phyloP scores from a whole-genome alignment of 2,113 vertebrate genomes.

The Aegotheles bennettii region DNA sequence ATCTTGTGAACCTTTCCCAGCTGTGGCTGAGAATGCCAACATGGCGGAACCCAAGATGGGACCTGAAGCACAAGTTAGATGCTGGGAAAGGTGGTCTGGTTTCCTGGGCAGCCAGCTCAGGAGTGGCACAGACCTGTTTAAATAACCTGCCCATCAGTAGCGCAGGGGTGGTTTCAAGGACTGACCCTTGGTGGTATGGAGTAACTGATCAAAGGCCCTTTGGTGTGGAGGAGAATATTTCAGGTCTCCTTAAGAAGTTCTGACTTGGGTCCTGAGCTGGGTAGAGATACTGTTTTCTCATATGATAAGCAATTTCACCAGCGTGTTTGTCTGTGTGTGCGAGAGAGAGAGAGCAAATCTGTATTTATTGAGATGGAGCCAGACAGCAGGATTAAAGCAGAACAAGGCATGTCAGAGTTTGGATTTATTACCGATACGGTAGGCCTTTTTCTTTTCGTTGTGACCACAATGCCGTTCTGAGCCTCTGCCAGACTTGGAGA shows the following conservation, averaged over 20 bases:
- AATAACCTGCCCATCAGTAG: not conserved
- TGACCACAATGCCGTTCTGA: not conserved
- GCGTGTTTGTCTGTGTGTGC: not conserved
- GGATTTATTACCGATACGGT: slow-evolving; percentile 10
- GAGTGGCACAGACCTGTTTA: not conserved
- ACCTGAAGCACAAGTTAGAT: not conserved
- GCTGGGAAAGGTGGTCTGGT: not conserved
- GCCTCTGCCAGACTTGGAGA: slow-evolving; percentile 12
- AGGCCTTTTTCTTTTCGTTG: slow-evolving; percentile 40
- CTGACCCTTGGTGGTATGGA: not conserved
- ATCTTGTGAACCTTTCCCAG: not conserved
- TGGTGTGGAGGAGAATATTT: not conserved
- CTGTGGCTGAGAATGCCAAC: not conserved
- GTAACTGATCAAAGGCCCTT: rapidly evolving
- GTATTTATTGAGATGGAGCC: slow-evolving; percentile 10
- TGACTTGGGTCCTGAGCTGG: not conserved
- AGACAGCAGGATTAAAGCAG: not conserved
- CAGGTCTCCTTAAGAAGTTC: not conserved
- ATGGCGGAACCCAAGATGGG: not conserved
- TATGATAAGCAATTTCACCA: not conserved
- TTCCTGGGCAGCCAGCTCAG: not conserved
- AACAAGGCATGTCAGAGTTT: not conserved
- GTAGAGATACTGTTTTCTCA: not conserved
- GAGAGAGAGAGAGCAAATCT: not conserved
- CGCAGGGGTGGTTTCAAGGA: not conserved